phyloP scores from a whole-genome alignment of 2,888 invertebrate species.

The Cordylochernes scorpioides region DNA sequence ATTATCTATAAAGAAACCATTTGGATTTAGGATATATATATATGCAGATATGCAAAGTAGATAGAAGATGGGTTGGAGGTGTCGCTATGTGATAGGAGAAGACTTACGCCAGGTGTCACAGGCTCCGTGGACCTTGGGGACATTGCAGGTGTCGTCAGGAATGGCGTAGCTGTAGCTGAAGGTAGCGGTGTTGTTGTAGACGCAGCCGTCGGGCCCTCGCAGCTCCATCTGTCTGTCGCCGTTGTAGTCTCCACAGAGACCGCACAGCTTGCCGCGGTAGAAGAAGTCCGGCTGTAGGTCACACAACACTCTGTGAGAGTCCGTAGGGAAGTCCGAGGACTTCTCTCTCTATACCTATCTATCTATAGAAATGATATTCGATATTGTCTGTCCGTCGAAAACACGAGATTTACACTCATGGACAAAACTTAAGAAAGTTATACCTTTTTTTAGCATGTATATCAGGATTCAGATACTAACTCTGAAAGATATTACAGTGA shows the following conservation, averaged over 20 bases:
- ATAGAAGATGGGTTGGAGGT: neutral
- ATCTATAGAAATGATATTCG: neutral
- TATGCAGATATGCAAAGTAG: neutral
- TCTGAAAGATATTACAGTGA: too few species aligned
- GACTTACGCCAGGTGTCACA: constrained; percentile 6
- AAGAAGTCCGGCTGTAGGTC: too few species aligned
- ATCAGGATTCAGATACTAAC: too few species aligned
- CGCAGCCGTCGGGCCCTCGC: constrained; percentile 11
- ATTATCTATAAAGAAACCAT: neutral
- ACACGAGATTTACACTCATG: too few species aligned
- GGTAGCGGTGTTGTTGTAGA: constrained; percentile 7
- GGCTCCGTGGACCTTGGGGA: constrained; percentile 5
- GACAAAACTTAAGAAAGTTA: too few species aligned
- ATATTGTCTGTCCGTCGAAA: neutral
- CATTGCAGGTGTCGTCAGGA: constrained; percentile 8
- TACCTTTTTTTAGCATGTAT: too few species aligned
- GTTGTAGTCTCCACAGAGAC: constrained; percentile 17
- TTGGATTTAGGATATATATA: neutral
- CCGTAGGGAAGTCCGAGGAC: too few species aligned
- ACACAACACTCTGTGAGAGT: too few species aligned
- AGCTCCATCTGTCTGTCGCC: constrained; percentile 15
- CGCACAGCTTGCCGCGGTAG: constrained; percentile 16
- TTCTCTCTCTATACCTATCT: neutral
- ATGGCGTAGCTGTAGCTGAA: constrained; percentile 14
- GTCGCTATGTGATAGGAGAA: neutral